Evolutionary conservation across 2,797 vertebrate species (phyloP).

Genomic region (Anguilla pacifica): DNA sequence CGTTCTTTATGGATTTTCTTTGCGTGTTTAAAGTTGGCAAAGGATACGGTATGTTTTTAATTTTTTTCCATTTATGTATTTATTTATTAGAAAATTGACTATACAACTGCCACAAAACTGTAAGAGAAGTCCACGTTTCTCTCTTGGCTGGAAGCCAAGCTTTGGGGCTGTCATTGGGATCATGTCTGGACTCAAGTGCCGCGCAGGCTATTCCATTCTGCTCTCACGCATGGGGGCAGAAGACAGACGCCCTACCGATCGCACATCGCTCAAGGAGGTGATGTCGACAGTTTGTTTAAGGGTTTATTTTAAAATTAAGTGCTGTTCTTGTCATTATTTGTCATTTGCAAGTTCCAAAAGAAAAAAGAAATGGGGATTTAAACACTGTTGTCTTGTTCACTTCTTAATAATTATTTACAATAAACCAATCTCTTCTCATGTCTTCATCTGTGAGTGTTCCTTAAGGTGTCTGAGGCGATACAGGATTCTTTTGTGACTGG

Average conservation of each 20-base stretch:
- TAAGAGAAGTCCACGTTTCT: not conserved
- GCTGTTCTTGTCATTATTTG: constrained; percentile 42
- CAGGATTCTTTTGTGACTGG: not conserved
- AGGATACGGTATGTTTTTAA: not conserved
- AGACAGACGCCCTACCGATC: not conserved
- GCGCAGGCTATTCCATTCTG: too few species aligned
- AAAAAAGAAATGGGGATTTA: constrained; percentile 37
- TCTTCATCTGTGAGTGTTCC: constrained; percentile 11
- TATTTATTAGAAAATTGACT: not conserved
- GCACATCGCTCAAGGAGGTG: constrained; percentile 29
- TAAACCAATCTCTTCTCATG: constrained; percentile 46
- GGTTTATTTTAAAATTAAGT: constrained; percentile 37
- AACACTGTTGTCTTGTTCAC: constrained; percentile 55
- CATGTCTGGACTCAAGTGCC: too few species aligned
- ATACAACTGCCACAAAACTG: not conserved
- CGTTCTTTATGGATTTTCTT: not conserved
- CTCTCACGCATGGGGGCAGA: not conserved
- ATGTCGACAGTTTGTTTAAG: constrained; percentile 22
- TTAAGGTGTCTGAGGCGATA: not conserved
- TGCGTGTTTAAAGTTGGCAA: not conserved
- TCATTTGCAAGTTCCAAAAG: constrained; percentile 43
- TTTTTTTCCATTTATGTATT: not conserved
- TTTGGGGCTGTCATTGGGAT: not conserved
- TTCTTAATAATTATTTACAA: constrained; percentile 60
- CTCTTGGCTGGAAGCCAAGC: not conserved